Conservation (phyloP, 2,113 vertebrate genomes). For the Chlorocebus sabaeus region DNA sequence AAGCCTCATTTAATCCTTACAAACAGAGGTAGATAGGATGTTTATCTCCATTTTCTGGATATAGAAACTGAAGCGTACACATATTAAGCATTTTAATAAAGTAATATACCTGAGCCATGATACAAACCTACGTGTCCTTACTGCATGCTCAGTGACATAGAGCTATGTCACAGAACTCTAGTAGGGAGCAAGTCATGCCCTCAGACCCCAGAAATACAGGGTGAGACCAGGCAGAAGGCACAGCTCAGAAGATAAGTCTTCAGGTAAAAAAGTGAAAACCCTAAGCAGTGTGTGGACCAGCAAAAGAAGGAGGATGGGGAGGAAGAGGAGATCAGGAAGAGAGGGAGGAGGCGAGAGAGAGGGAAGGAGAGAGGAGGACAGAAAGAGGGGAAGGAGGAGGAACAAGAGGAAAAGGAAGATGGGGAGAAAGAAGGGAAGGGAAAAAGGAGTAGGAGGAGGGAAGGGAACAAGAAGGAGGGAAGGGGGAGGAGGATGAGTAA, state of each 20-base stretch:
- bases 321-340: background rate
- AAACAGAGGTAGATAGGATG: background rate
- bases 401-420: too few species aligned
- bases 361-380: background rate
- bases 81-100: background rate
- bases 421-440: background rate
- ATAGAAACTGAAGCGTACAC: background rate
- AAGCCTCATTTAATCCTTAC: background rate
- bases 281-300: background rate
- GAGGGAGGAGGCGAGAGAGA: rapidly evolving
- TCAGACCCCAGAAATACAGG: background rate
- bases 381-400: background rate
- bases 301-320: too few species aligned
- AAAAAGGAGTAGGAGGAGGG: background rate
- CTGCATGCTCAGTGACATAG: background rate
- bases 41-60: background rate
- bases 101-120: background rate
- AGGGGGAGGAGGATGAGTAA: background rate
- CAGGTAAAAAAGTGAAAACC: background rate
- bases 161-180: background rate
- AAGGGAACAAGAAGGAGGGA: background rate
- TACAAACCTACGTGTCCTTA: background rate
- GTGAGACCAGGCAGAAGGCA: background rate
- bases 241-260: background rate
- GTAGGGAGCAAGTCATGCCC: background rate